Conservation (phyloP, 2,888 invertebrate genomes). For the Ochlodes sylvanus region DNA sequence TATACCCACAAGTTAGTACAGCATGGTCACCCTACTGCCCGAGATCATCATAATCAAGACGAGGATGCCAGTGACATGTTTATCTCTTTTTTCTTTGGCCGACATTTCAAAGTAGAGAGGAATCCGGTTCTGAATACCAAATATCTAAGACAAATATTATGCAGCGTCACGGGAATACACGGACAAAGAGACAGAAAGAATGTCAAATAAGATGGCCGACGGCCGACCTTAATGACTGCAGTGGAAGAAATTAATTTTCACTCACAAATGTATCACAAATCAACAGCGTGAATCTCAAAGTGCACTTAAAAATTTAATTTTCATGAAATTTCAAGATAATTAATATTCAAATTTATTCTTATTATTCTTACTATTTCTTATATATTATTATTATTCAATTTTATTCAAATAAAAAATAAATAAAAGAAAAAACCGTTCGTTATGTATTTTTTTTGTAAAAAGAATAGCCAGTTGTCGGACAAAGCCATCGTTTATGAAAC, state of each 20-base stretch:
- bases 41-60: conserved; percentile 14
- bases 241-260: neutral
- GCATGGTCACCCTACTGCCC: neutral
- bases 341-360: no score
- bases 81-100: conserved; percentile 29
- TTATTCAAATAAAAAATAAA: no score
- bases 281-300: no score
- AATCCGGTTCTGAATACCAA: conserved; percentile 21
- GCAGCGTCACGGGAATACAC: neutral
- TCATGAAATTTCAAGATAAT: no score
- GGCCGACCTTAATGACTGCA: neutral
- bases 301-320: no score
- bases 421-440: no score
- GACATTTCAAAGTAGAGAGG: conserved; percentile 21
- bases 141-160: conserved; percentile 16
- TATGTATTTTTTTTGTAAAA: no score
- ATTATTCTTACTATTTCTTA: no score
- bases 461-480: no score
- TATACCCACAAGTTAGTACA: neutral
- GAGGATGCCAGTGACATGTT: conserved; percentile 31
- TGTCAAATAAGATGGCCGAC: conserved; percentile 1
- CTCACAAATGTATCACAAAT: neutral
- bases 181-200: conserved; percentile 1
- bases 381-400: no score
- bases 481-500: no score